Conservation (phyloP, 2,113 vertebrate species). For the Cyanistes caeruleus region DNA sequence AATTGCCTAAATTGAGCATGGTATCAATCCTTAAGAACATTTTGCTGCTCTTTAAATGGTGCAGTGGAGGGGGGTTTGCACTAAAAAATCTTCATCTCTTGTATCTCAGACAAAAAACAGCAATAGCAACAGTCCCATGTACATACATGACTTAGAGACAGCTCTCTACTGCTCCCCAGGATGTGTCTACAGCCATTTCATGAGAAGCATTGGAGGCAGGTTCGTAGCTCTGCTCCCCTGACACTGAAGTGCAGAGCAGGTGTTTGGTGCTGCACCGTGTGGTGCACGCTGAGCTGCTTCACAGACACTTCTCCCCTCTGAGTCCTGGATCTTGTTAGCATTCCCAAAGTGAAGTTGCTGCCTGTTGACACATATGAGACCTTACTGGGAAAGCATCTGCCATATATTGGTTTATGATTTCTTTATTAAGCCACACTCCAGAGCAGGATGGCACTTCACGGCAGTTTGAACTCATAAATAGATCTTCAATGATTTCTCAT, state of each 20-base stretch:
- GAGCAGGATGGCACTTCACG: background rate
- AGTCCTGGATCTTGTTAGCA: background rate
- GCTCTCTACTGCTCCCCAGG: background rate
- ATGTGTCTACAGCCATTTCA: background rate
- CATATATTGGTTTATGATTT: background rate
- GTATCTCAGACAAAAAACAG: background rate
- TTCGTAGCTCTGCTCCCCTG: background rate
- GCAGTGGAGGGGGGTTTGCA: no score
- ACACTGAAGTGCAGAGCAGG: background rate
- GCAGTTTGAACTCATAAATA: background rate
- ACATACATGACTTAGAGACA: background rate
- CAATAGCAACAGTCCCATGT: background rate
- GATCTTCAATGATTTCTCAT: background rate
- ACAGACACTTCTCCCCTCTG: background rate
- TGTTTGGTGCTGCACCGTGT: fast-evolving
- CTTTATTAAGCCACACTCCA: background rate
- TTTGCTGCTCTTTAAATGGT: background rate
- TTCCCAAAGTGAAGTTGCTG: background rate
- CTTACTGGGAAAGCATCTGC: background rate
- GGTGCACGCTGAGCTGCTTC: background rate
- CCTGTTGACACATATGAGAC: background rate
- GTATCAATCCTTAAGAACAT: background rate
- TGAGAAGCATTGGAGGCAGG: background rate
- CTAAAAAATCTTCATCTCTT: background rate
- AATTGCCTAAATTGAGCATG: background rate